phyloP scores from a whole-genome alignment of 2,888 invertebrate species.

The Dynastes grantii region DNA sequence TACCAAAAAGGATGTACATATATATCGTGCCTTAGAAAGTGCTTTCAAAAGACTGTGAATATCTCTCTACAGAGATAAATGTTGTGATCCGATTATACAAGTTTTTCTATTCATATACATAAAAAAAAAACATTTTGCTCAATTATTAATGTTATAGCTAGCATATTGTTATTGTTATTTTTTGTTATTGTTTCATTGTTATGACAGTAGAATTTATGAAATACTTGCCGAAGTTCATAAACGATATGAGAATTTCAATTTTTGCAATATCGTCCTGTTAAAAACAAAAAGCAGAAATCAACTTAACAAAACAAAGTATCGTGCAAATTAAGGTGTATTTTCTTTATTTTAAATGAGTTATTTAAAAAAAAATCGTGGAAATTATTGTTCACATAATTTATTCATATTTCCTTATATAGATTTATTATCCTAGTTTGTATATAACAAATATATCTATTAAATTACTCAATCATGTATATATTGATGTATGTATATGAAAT shows the following conservation, averaged over 20 bases:
- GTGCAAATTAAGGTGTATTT: too few relatives aligned
- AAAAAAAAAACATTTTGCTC: constrained; percentile 31
- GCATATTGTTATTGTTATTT: constrained; percentile 18
- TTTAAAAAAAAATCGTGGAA: neutral
- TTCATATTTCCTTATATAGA: constrained; percentile 7
- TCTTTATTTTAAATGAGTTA: too few relatives aligned
- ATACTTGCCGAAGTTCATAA: constrained; percentile 22
- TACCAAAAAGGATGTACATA: neutral
- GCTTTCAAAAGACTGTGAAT: constrained; percentile 43
- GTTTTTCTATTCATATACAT: constrained; percentile 42
- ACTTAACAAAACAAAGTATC: neutral
- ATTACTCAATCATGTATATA: constrained; percentile 36
- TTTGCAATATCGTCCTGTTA: neutral
- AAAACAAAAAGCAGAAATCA: neutral
- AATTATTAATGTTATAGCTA: constrained; percentile 37
- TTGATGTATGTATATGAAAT: constrained; percentile 18
- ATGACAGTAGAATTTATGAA: constrained; percentile 17
- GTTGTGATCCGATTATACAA: constrained; percentile 44
- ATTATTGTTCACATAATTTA: constrained; percentile 15
- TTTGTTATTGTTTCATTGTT: constrained; percentile 27
- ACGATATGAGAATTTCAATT: neutral
- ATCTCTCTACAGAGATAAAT: constrained; percentile 33
- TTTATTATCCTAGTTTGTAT: constrained; percentile 23
- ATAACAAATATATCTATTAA: constrained; percentile 35
- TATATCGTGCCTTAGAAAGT: constrained; percentile 33